Base-by-base conservation (phyloP, 2,888 invertebrate genomes). In the Drosophila diplacantha region DNA sequence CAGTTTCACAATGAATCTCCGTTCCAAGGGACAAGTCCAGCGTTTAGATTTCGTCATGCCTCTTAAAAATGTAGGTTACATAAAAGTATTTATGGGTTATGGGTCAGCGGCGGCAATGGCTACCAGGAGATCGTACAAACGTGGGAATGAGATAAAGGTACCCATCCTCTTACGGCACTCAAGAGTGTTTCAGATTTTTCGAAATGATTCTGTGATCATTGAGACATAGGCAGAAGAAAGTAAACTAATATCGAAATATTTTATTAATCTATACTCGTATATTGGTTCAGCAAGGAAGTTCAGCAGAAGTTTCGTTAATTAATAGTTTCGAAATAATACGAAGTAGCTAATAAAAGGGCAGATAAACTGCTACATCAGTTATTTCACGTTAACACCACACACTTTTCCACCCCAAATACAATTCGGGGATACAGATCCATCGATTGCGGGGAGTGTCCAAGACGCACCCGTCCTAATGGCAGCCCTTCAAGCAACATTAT, bases 401-500 rank as follows among this genome's bases (percentile, higher is more conserved):
- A 58, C 31, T 31, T 44, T 44, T 38, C 57, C 38, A 57, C 66
- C 64, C 66, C 57, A 34, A 31, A 24, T 43, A 20, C 8, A 7
- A 29, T 41, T 41, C 41, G 32, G 44, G 34, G 18, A 31, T 35
- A 29, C 31, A 46, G 32, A 20, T 29, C 18, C 29, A 26, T 35
- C 32, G 49, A 39, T 49, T 51, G 22, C 31, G 44, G 50, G 58
- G 66, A 50, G 58, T 50, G 50, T 35, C 50, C 49, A 50, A 52
- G 39, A 14, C 31, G 49, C 66, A 24, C 44, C 66, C 46, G 18
- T 20, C 39, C 18, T 31, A 63, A 31, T 63, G 44, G 31, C 65
- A 39, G 47, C 35, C 50, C 66, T 66, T 65, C 37, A 39, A 63
- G 46, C 62, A 65, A 60, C 73, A 72, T 75, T 67, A 77, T 81